Evolutionary conservation across 1,140 invertebrate species (phyloP).

Genomic region (Papilio aristodemus): DNA sequence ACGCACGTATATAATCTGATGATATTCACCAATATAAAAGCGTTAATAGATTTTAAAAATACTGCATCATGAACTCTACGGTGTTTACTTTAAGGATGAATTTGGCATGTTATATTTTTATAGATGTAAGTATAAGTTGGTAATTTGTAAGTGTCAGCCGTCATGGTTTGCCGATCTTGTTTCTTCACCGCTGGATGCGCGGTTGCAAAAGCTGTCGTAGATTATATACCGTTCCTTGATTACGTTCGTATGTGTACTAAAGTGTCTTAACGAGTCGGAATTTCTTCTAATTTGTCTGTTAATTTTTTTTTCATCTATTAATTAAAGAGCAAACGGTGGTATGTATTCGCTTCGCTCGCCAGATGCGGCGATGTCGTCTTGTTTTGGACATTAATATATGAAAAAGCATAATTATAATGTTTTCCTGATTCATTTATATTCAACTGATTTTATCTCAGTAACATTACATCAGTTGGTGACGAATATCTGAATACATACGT

Average conservation of each 20-base stretch:
- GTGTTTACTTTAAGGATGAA: conserved; percentile 19
- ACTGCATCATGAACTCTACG: conserved; percentile 32
- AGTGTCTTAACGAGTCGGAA: conserved; percentile 53
- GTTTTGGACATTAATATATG: conserved; percentile 7
- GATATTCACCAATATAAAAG: background rate
- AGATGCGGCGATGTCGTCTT: background rate
- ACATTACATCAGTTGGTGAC: background rate
- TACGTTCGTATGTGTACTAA: conserved; percentile 63
- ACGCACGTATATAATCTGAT: conserved; percentile 33
- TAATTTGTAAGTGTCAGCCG: conserved; percentile 58
- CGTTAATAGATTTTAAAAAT: background rate
- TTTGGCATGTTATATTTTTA: conserved; percentile 27
- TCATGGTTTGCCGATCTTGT: conserved; percentile 62
- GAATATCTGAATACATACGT: background rate
- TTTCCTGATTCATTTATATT: conserved; percentile 13
- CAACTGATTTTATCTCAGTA: background rate
- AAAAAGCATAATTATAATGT: conserved; percentile 1
- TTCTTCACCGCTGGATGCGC: conserved; percentile 60
- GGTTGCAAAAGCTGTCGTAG: conserved; percentile 68
- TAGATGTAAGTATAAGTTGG: conserved; percentile 34
- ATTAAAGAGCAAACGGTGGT: background rate
- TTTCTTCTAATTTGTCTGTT: conserved; percentile 7
- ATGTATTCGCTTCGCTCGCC: background rate
- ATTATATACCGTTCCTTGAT: conserved; percentile 55
- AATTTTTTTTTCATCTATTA: conserved; percentile 20